Conservation (phyloP, 2,113 vertebrate species). For the Malurus cyaneus region DNA sequence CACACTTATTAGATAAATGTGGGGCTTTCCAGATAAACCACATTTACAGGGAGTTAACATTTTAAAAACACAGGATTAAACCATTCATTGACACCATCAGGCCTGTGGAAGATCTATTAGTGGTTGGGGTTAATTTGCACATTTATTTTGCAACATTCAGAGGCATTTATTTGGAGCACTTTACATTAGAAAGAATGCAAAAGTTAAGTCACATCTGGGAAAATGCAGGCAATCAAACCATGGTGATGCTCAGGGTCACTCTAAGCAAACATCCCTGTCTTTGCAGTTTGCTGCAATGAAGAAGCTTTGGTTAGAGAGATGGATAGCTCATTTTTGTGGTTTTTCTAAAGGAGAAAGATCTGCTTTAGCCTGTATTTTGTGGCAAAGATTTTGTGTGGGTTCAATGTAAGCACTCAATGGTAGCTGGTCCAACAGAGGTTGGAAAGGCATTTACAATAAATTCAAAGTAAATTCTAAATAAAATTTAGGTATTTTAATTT, state of each 20-base stretch:
- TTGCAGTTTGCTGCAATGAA: background rate
- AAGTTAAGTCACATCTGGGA: background rate
- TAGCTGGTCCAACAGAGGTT: background rate
- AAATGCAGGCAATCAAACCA: background rate
- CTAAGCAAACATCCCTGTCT: background rate
- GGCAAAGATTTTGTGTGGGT: background rate
- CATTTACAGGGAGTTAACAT: background rate
- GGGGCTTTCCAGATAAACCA: conserved; percentile 21
- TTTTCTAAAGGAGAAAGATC: background rate
- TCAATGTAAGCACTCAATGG: background rate
- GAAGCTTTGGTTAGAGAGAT: background rate
- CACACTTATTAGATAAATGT: background rate
- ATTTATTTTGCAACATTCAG: conserved; percentile 13
- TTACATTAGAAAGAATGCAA: background rate
- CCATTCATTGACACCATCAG: background rate
- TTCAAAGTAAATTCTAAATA: background rate
- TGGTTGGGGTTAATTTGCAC: background rate
- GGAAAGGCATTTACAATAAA: background rate
- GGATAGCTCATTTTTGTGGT: background rate
- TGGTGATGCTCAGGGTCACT: background rate
- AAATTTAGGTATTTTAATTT: background rate
- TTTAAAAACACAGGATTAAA: background rate
- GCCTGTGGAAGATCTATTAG: background rate
- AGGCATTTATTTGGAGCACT: background rate
- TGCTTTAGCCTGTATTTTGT: background rate